Evolutionary conservation across 2,113 vertebrate species (phyloP).

Genomic region (Guaruba guarouba): DNA sequence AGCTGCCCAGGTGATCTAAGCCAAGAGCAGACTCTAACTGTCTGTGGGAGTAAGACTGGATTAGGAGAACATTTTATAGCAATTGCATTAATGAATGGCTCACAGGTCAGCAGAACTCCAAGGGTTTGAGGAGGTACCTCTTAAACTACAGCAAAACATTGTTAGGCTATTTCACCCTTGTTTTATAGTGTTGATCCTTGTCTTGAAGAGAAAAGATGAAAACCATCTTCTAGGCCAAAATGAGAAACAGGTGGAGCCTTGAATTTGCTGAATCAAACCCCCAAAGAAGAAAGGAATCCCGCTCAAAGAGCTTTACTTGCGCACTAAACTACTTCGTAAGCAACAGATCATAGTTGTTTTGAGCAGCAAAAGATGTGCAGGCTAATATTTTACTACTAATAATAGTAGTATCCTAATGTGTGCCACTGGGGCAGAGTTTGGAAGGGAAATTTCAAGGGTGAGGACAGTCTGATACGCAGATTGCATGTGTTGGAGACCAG

Average conservation of each 20-base stretch:
- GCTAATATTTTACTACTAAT: neutral
- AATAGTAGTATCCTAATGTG: neutral
- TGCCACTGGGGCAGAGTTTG: neutral
- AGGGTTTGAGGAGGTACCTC: neutral
- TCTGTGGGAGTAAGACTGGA: neutral
- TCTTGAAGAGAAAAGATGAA: neutral
- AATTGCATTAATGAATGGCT: neutral
- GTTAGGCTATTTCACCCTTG: neutral
- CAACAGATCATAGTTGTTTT: neutral
- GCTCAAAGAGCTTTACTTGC: neutral
- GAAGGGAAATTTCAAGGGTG: neutral
- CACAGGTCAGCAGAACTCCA: neutral
- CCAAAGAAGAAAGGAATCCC: neutral
- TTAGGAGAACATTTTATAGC: neutral
- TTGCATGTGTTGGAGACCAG: neutral
- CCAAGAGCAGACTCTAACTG: neutral
- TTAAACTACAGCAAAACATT: neutral
- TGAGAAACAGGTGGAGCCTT: neutral
- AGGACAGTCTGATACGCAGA: accelerated
- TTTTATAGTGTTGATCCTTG: neutral
- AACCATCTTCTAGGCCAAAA: neutral
- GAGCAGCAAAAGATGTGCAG: neutral
- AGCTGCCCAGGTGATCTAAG: neutral
- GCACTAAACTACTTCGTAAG: neutral
- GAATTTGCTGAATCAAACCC: neutral